A percentile compares a stretch with the other conserved stretches of the same genome.
These are phyloP conservation scores for Elegia similella DNA, from an alignment of 2,888 invertebrate genomes.

Conservation along the genomic window DNA sequence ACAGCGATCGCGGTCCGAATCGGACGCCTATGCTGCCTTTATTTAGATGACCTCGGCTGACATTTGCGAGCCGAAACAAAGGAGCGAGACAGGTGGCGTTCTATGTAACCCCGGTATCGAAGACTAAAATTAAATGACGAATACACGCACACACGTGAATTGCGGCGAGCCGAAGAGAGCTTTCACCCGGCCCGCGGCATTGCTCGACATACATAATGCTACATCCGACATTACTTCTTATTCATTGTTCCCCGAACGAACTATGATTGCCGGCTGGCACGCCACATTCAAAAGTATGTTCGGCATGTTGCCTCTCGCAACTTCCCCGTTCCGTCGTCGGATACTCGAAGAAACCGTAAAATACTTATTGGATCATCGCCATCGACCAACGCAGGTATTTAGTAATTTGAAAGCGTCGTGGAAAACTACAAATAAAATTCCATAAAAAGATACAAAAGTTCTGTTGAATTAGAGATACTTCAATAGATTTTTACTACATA, in stretches of 20 bases:
- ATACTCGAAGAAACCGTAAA: neutral
- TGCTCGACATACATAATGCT: slow-evolving; percentile 54
- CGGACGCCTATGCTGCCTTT: slow-evolving; percentile 69
- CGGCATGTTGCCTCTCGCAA: slow-evolving; percentile 5
- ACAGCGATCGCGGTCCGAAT: slow-evolving; percentile 72
- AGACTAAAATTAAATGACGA: slow-evolving; percentile 71
- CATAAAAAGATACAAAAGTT: too few relatives aligned
- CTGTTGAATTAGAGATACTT: too few relatives aligned
- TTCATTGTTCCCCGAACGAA: slow-evolving; percentile 40
- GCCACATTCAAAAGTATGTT: slow-evolving; percentile 50
- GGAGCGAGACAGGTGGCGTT: slow-evolving; percentile 73
- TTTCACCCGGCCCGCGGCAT: slow-evolving; percentile 60
- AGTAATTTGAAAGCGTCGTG: neutral
- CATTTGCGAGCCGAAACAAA: slow-evolving; percentile 78
- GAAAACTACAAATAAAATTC: neutral
- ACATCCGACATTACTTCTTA: slow-evolving; percentile 35
- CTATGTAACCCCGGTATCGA: slow-evolving; percentile 55
- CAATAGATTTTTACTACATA: too few relatives aligned
- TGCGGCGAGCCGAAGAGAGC: slow-evolving; percentile 53
- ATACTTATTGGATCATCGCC: neutral
- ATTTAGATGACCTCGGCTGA: slow-evolving; percentile 80
- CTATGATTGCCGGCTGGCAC: slow-evolving; percentile 48
- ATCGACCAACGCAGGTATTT: neutral
- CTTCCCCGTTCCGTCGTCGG: slow-evolving; percentile 20
- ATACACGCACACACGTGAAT: slow-evolving; percentile 49